Base-by-base conservation (phyloP, 2,797 vertebrate species). In the Xenops minutus region DNA sequence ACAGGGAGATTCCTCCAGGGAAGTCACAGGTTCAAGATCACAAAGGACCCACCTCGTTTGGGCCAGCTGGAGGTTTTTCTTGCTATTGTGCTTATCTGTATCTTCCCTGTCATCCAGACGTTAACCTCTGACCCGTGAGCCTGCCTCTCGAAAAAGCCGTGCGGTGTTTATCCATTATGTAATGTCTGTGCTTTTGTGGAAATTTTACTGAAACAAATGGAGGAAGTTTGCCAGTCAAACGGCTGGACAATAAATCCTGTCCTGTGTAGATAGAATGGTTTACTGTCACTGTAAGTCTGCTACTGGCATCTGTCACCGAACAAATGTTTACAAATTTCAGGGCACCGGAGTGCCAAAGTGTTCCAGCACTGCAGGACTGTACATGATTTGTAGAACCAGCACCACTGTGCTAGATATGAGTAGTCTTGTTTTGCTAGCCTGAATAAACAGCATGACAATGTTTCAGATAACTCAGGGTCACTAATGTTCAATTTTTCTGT, bases 161-260 rank as follows among this genome's bases (percentile, higher is more conserved):
- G 93, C 96, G 5, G 76, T 97, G 96, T 98, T 98, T 97, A 91
- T 89, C 79, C 95, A 97, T 98, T 98, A 98, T 97, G 97, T 98
- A 97, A 98, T 80, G 98, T 98, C 98, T 98, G 97, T 94, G 95
- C 96, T 97, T 96, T 96, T 92, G 96, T 92, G 97, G 96, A 97
- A 97, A 97, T 97, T 97, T 92, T 91, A 94, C 85, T 85, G 97
- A 97, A 98, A 98, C 98, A 98, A 98, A 98, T 39, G 97, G 97
- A 98, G 98, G 98, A 98, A 98, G 97, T 98, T 97, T 97, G 96
- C 95, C 95, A 97, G 96, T 97, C 97, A 97, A 97, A 94, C 3
- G 83, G 89, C 93, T 85, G 95, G 96, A 97, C 96, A 97, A 98
- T 98, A 98, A 98, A 97, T 98, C 96, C 96, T 98, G 96, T 90